Conservation (phyloP, 2,888 invertebrate genomes). For the Abscondita cerata region DNA sequence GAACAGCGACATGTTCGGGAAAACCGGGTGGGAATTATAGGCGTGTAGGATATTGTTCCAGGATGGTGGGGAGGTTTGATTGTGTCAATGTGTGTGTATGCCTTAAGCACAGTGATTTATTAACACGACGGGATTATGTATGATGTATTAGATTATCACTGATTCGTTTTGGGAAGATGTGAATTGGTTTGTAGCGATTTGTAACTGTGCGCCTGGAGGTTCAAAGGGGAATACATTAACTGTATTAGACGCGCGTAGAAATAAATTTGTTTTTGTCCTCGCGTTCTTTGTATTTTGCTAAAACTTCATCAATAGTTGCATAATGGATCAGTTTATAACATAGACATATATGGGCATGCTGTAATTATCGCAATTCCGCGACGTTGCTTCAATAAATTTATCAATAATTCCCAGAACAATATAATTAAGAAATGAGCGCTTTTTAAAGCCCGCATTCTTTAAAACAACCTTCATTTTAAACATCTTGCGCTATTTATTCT, state of each 20-base stretch:
- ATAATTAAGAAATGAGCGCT: slow-evolving; percentile 17
- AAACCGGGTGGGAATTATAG: slow-evolving; percentile 30
- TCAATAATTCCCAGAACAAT: slow-evolving; percentile 23
- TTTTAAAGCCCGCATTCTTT: slow-evolving; percentile 16
- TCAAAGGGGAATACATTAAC: too few relatives aligned
- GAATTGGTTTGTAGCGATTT: slow-evolving; percentile 33
- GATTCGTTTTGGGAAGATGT: slow-evolving; percentile 30
- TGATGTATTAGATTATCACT: slow-evolving; percentile 32
- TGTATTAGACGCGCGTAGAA: slow-evolving; percentile 9
- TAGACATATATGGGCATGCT: too few relatives aligned
- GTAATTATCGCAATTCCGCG: too few relatives aligned
- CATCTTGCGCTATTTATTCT: slow-evolving; percentile 31
- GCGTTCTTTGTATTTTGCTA: too few relatives aligned
- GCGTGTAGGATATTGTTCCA: slow-evolving; percentile 20
- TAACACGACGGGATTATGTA: slow-evolving; percentile 31
- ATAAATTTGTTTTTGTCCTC: not conserved
- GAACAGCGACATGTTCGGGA: slow-evolving; percentile 27
- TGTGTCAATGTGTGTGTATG: slow-evolving; percentile 40
- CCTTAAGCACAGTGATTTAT: slow-evolving; percentile 41
- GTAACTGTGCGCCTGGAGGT: slow-evolving; percentile 14
- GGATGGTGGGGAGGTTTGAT: slow-evolving; percentile 31
- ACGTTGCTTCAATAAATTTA: not conserved
- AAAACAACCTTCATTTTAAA: slow-evolving; percentile 19
- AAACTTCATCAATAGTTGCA: too few relatives aligned
- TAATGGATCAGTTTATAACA: too few relatives aligned